A percentile compares a stretch with the other conserved stretches of the same genome.
Conservation (phyloP, 2,888 invertebrate genomes). For the Xiphydria camelus region DNA sequence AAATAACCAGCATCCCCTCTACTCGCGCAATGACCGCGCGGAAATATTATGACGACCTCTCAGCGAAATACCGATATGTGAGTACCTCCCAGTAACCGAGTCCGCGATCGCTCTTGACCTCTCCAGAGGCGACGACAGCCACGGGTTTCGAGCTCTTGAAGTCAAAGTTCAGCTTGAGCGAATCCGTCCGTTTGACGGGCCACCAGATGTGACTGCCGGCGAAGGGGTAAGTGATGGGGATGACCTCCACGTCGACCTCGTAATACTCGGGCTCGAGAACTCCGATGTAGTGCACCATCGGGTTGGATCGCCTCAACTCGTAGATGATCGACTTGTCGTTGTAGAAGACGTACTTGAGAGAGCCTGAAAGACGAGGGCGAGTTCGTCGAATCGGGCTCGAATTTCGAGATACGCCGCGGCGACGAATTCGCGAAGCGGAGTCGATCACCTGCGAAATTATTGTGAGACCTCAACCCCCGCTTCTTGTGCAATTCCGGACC, state of each 20-base stretch:
- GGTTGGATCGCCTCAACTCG: constrained; percentile 81
- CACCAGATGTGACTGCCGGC: constrained; percentile 90
- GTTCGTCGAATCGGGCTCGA: constrained; percentile 75
- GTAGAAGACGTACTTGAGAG: constrained; percentile 89
- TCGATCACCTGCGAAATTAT: constrained; percentile 75
- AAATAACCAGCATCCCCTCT: too few species aligned
- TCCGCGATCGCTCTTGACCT: constrained; percentile 72
- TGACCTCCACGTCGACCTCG: constrained; percentile 81
- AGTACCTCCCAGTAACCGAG: constrained; percentile 89
- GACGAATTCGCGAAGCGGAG: too few species aligned
- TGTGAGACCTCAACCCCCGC: constrained; percentile 77
- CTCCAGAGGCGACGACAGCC: constrained; percentile 84
- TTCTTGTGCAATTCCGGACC: constrained; percentile 84
- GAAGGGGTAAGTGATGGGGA: constrained; percentile 90
- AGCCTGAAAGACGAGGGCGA: constrained; percentile 80
- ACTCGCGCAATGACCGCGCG: too few species aligned
- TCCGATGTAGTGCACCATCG: constrained; percentile 81
- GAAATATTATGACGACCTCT: background rate
- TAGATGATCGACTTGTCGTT: constrained; percentile 91
- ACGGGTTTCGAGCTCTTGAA: constrained; percentile 83
- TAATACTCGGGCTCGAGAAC: constrained; percentile 81
- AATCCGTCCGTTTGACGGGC: constrained; percentile 75
- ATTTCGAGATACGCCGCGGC: constrained; percentile 78
- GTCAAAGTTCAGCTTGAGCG: constrained; percentile 79
- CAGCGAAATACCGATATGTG: too few species aligned